phyloP scores from a whole-genome alignment of 2,797 vertebrate genomes.

The Botia kubotai region DNA sequence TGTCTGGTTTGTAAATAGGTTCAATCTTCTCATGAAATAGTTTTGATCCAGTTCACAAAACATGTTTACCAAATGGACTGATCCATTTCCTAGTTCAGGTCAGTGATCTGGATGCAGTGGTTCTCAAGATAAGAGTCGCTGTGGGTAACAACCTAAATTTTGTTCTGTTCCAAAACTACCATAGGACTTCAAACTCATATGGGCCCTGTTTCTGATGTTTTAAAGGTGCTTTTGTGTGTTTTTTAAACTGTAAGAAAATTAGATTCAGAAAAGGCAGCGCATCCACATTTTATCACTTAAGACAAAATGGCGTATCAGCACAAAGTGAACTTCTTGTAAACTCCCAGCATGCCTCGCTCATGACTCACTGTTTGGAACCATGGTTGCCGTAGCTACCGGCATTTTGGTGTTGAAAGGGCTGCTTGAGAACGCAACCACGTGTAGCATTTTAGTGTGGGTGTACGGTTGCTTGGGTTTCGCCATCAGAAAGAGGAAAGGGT shows the following conservation, averaged over 20 bases:
- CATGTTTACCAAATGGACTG: too few relatives aligned
- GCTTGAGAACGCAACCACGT: slow-evolving; percentile 28
- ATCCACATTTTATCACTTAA: not conserved
- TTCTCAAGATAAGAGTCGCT: too few relatives aligned
- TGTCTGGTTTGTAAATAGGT: too few relatives aligned
- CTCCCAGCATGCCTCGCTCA: slow-evolving; percentile 64
- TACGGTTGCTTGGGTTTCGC: slow-evolving; percentile 3
- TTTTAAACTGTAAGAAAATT: not conserved
- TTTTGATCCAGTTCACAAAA: too few relatives aligned
- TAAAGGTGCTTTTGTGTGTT: too few relatives aligned
- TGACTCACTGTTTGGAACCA: slow-evolving; percentile 76
- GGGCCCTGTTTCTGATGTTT: too few relatives aligned
- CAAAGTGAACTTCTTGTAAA: slow-evolving; percentile 63
- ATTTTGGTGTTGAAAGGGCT: slow-evolving; percentile 56
- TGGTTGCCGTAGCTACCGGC: slow-evolving; percentile 71
- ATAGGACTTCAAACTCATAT: too few relatives aligned
- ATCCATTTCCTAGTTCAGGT: too few relatives aligned
- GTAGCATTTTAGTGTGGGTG: slow-evolving; percentile 2
- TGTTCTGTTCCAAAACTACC: too few relatives aligned
- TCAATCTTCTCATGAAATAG: too few relatives aligned
- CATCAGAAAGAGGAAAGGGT: not conserved
- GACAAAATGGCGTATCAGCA: slow-evolving; percentile 25
- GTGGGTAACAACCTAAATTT: too few relatives aligned
- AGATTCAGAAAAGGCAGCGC: not conserved
- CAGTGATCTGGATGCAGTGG: too few relatives aligned